A percentile compares a stretch with the other conserved stretches of the same genome.
phyloP scores from a whole-genome alignment of 1,140 invertebrate genomes.

The Lepidotrigona ventralis region DNA sequence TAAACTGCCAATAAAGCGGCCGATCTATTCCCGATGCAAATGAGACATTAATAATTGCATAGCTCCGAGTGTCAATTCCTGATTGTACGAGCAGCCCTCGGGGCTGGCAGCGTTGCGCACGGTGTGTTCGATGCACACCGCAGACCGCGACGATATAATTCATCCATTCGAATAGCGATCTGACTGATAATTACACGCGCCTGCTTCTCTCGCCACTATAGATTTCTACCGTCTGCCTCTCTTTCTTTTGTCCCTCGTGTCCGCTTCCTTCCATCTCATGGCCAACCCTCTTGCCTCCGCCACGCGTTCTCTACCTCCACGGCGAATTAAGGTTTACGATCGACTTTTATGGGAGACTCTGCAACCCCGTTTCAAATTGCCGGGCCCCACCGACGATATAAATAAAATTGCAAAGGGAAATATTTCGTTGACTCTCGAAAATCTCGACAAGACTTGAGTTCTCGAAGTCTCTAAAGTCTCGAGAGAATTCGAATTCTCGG shows the following conservation, averaged over 20 bases:
- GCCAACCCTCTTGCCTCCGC: no score
- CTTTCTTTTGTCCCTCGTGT: constrained; percentile 52
- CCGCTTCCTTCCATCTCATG: background rate
- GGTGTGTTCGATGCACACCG: constrained; percentile 33
- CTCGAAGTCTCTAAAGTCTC: no score
- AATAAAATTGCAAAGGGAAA: constrained; percentile 14
- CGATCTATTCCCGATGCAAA: constrained; percentile 63
- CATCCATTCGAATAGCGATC: constrained; percentile 65
- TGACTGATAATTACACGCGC: constrained; percentile 62
- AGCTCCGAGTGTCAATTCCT: constrained; percentile 60
- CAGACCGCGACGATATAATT: constrained; percentile 60
- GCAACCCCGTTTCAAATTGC: background rate
- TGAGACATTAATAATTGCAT: constrained; percentile 64
- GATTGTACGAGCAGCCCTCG: constrained; percentile 38
- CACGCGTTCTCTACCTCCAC: constrained; percentile 23
- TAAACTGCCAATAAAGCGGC: constrained; percentile 51
- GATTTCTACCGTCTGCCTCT: constrained; percentile 40
- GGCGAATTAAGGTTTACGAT: constrained; percentile 28
- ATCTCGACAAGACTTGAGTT: no score
- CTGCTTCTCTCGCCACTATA: constrained; percentile 46
- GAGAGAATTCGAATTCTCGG: no score
- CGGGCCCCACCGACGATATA: background rate
- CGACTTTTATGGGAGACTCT: background rate
- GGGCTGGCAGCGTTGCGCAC: constrained; percentile 38
- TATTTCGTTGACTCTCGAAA: no score